Evolutionary conservation across 2,113 vertebrate species (phyloP).

Genomic region (Ciconia boyciana): DNA sequence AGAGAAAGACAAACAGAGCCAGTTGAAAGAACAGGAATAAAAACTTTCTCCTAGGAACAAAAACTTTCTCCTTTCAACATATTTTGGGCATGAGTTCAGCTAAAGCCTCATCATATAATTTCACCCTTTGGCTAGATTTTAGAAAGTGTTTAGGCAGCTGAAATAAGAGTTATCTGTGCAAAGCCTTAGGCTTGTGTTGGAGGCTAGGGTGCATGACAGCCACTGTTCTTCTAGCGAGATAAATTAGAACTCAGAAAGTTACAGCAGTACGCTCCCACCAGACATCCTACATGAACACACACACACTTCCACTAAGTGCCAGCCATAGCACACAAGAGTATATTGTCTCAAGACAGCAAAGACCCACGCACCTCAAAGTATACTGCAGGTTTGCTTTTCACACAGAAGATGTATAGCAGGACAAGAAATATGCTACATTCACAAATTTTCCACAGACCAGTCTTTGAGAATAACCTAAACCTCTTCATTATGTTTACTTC

Average conservation of each 20-base stretch:
- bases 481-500: background rate
- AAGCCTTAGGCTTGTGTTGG: background rate
- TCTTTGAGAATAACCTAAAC: background rate
- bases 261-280: background rate
- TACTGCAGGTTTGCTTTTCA: background rate
- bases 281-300: background rate
- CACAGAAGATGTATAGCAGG: background rate
- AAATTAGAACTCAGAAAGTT: background rate
- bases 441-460: background rate
- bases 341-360: background rate
- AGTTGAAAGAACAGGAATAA: background rate
- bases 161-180: background rate
- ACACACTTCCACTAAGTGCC: rapidly evolving
- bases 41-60: background rate
- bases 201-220: background rate
- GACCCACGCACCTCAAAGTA: background rate
- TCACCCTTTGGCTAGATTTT: background rate
- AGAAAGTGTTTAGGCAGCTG: background rate
- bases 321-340: background rate
- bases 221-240: background rate
- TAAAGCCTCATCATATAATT: background rate
- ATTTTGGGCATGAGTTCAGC: background rate
- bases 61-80: background rate
- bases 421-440: background rate
- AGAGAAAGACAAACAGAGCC: background rate